A percentile compares a stretch with the other conserved stretches of the same genome.
Evolutionary conservation across 2,113 vertebrate genomes (phyloP).

Genomic region (Seriola aureovittata): DNA sequence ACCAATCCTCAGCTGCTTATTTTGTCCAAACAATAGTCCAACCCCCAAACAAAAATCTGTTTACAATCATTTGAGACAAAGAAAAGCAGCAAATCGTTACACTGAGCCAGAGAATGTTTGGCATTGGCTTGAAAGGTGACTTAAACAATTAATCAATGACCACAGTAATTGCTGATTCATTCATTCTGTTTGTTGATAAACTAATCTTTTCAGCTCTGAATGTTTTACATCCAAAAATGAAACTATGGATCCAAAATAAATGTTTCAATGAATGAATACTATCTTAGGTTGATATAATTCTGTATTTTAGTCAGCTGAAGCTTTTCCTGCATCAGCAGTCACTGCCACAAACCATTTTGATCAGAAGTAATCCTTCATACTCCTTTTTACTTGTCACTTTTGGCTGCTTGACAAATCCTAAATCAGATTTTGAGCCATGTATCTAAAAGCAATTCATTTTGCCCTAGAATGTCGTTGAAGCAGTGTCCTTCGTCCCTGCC

Average conservation of each 20-base stretch:
- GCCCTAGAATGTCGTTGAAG: conserved; percentile 11
- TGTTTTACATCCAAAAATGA: not conserved
- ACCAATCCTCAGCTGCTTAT: not conserved
- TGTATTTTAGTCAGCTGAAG: conserved; percentile 5
- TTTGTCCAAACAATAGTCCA: not conserved
- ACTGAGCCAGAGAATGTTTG: not conserved
- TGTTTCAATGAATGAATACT: not conserved
- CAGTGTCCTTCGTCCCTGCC: conserved; percentile 48
- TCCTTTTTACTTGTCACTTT: conserved; percentile 41
- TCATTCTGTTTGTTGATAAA: not conserved
- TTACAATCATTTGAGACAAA: not conserved
- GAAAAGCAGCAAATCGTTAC: not conserved
- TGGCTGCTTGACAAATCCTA: conserved; percentile 45
- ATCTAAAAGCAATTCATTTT: conserved; percentile 52
- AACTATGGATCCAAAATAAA: not conserved
- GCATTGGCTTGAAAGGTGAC: not conserved
- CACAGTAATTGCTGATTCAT: not conserved
- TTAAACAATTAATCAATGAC: not conserved
- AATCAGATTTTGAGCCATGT: conserved; percentile 52
- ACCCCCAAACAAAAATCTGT: not conserved
- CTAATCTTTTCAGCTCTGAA: not conserved
- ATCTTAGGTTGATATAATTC: not conserved
- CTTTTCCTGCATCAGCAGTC: not conserved
- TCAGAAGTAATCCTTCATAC: conserved; percentile 11
- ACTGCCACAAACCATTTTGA: conserved; percentile 6